Evolutionary conservation across 2,888 invertebrate genomes (phyloP), one percentile per base, ranked within the genome.

Genomic region (Chloromyia formosa): DNA sequence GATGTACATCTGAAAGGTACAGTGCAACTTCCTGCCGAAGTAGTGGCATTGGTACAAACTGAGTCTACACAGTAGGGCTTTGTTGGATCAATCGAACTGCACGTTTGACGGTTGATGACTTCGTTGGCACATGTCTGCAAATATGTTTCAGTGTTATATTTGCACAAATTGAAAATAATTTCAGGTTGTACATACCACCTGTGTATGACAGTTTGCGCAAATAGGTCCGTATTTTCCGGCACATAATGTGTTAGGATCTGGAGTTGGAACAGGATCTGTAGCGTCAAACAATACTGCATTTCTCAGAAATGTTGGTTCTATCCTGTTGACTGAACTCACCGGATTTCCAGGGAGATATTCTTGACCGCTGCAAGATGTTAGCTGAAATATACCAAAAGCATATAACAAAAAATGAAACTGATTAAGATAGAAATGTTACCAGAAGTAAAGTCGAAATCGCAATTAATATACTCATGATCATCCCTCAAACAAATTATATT

Each of bases 1-100:
- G 69, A 42, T n/a, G 74, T 73, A 27, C 78, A 78, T 1, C 73
- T 27, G 20, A 73, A 61, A 10, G 61, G 58, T 1, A 42, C 18
- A 14, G 16, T 14, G 20, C 71, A 71, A 35, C 3, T 35, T 18
- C 4, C 20, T 14, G 7, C 10, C 10, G 16, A 12, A 1, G 35
- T 23, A 0, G 20, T 10, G 10, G 1, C 16, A 12, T 12, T 49
- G 7, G 40, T 20, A 20, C 71, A 71, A 16, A 18, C 56, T 16
- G 10, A n/a, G 10, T 40, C 40, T 7, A 10, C 7, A 9, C 71
- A 71, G 23, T 58, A 71, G 1, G 71, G 56, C 12, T 22, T 71
- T n/a, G 71, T 18, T 40, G 71, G 14, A 35, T 71, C 27, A 10
- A 71, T 71, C 18, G 71, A 71, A 14, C 35, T 18, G 20, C 71